These are phyloP conservation scores for Coregonus ussuriensis DNA, from an alignment of 2,797 vertebrate genomes.

Conservation along the genomic window DNA sequence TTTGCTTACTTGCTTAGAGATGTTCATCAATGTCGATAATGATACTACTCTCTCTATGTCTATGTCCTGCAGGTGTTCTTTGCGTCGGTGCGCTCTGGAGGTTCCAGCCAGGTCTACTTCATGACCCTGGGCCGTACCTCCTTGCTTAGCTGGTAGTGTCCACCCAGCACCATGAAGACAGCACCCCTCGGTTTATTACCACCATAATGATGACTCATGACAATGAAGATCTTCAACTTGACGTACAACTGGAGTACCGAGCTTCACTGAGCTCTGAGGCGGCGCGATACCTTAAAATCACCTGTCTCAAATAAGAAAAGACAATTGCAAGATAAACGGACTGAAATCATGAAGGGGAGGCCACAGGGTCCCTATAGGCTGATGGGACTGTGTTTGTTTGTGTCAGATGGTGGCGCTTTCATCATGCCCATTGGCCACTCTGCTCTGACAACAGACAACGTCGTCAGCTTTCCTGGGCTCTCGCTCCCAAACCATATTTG, in stretches of 20 bases:
- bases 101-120: constrained; percentile 93
- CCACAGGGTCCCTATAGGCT: background rate
- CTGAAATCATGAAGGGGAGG: background rate
- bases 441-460: background rate
- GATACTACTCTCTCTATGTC: background rate
- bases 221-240: constrained; percentile 36
- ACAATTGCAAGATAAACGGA: background rate
- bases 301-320: background rate
- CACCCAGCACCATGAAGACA: constrained; percentile 68
- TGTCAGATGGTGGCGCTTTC: constrained; percentile 7
- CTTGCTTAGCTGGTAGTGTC: constrained; percentile 90
- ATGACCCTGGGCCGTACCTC: constrained; percentile 91
- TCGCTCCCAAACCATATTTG: constrained; percentile 15
- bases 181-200: constrained; percentile 59
- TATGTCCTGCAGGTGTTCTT: constrained; percentile 79
- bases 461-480: constrained; percentile 3
- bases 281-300: background rate
- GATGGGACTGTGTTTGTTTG: background rate
- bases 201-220: constrained; percentile 63
- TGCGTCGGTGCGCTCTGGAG: constrained; percentile 88
- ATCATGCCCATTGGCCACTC: constrained; percentile 8
- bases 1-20: background rate
- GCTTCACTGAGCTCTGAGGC: background rate
- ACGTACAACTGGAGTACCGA: constrained; percentile 22
- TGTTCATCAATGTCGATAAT: background rate